A percentile compares a stretch with the other conserved stretches of the same genome.
phyloP scores from a whole-genome alignment of 35 echinoderm and acorn worm species.

The Hemicentrotus pulcherrimus region DNA sequence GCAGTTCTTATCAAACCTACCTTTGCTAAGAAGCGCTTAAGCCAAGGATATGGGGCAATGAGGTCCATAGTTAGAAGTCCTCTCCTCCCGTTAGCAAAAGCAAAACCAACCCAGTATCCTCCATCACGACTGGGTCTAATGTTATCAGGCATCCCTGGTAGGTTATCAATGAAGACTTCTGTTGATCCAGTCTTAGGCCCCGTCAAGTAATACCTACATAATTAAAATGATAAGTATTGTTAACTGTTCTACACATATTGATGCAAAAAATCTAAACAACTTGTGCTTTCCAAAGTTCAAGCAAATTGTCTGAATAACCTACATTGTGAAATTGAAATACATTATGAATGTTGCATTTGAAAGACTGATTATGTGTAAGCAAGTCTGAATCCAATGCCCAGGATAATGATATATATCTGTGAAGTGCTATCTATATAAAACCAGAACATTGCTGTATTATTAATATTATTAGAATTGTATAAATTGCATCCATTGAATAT shows the following conservation, averaged over 20 bases:
- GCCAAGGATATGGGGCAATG: slow-evolving; percentile 64
- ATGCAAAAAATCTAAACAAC: neutral
- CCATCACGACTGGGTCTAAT: slow-evolving; percentile 73
- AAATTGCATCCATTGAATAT: no score
- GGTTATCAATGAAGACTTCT: slow-evolving; percentile 72
- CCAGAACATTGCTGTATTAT: no score
- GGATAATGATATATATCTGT: no score
- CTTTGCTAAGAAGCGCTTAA: slow-evolving; percentile 72
- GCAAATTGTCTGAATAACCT: neutral
- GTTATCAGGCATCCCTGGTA: slow-evolving; percentile 85
- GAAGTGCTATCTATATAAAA: no score
- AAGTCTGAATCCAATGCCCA: no score
- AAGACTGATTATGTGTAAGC: neutral
- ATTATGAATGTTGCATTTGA: no score
- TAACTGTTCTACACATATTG: neutral
- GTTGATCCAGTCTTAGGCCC: slow-evolving; percentile 65
- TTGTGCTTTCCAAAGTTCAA: neutral
- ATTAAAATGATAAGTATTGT: neutral
- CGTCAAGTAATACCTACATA: slow-evolving; percentile 76
- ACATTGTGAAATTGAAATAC: neutral
- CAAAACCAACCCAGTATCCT: slow-evolving; percentile 88
- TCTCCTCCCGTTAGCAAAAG: slow-evolving; percentile 28
- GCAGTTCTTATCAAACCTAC: slow-evolving; percentile 47
- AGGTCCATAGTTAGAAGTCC: slow-evolving; percentile 58
- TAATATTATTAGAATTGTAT: no score